Evolutionary conservation across 2,888 invertebrate species (phyloP), one percentile per base, ranked within the genome.

Genomic region (Amblyteles armatorius): DNA sequence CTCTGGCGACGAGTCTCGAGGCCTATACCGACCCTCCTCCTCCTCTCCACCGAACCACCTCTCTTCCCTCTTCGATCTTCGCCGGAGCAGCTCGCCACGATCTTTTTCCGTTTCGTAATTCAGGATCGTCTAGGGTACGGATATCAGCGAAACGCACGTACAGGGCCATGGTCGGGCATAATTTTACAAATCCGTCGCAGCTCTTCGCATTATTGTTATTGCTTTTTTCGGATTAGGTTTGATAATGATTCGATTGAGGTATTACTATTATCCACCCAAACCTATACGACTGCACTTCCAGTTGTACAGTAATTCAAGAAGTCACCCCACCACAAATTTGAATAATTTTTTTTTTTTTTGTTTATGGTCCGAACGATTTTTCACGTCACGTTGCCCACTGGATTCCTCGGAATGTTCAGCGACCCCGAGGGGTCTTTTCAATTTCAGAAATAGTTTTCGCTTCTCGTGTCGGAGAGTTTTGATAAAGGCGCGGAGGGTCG

Each of bases 391-490:
- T 11, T 44, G 44, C 3, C 11, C 44, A 11, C 26, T 57, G 26
- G 26, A 11, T 22, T 19, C 11, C 57, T 57, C 26, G 11, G 19
- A 22, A 7, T 55, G 9, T 5, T 9, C 55, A 7, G 19, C 22
- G 19, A 6, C 22, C n/a, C 55, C 33, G 60, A 78, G 29, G 9
- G n/a, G 3, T 84, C 83, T 78, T 88, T 88, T 88, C 86, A 85
- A 89, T 89, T 87, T 89, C 73, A 86, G 83, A 87, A 88, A 88
- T 88, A 88, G 84, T 88, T 87, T 86, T 79, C 84, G 74, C 3
- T 73, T 79, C 73, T 48, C 48, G 22, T 57, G 55, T 19, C 60
- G 67, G 77, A 77, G 67, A 29, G 65, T 79, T 13, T n/a, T 19
- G 44, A 13, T 22, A 67, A 50, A 19, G 65, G 11, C 52, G 9